Evolutionary conservation across 2,113 vertebrate species (phyloP), one percentile per base, ranked within the genome.

Genomic region (Panurus biarmicus): DNA sequence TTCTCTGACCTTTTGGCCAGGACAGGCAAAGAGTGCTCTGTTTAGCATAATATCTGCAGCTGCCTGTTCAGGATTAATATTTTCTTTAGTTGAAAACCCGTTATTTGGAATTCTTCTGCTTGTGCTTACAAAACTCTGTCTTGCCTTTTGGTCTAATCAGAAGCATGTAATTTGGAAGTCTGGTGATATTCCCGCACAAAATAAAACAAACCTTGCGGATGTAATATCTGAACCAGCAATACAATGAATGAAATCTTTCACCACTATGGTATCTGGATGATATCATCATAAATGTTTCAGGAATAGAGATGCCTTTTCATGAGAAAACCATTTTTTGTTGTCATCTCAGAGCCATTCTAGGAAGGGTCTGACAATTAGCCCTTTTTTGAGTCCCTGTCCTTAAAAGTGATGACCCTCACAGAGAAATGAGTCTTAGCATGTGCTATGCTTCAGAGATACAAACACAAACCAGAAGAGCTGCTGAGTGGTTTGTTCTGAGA

Each of bases 141-240:
- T 21, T 74, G 23, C 4, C 5, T 75, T 93, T 84, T 77, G 12
- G 5, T 78, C 45, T 81, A 42, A 74, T 47, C 31, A 56, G 47
- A 74, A 48, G 7, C 3, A 0, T 64, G 21, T 71, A 28, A 33
- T 78, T 61, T 77, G 57, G 7, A 89, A 80, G 22, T 54, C 31
- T 67, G 51, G 7, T 67, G 64, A 53, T 58, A 24, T 12, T 82
- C 56, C 56, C 81, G 40, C 44, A 65, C 14, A 57, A 79, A 60
- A 73, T 44, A 57, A 53, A 24, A n/a, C 8, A 28, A 19, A 22
- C 67, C 35, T 81, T 0, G 0, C 3, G 12, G 15, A 47, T 29
- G 24, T 7, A 50, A 4, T 35, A 60, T 35, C 50, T 56, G 62
- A 91, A 44, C 22, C 58, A 70, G n/a, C 13, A 44, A 10, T 17